Base-by-base conservation (phyloP, 2,797 vertebrate species). In the Labeo calbasu region DNA sequence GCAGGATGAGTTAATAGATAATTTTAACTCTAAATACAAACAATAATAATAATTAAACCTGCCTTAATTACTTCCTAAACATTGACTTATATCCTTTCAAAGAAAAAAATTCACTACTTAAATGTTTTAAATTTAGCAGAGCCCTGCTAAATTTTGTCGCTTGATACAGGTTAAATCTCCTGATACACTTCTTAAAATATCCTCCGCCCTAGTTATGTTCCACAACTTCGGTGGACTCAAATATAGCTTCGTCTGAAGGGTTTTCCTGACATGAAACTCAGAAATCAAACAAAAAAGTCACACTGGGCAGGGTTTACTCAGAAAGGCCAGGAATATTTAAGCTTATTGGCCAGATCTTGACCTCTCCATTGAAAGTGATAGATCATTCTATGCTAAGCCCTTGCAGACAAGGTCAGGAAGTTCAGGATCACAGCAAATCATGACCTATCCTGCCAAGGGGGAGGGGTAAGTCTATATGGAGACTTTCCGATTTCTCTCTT, bases 321-420 rank as follows among this genome's bases (percentile, higher is more conserved):
- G 43, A 10, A 28, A 12, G 32, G 40, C 10, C 51, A 53, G 8
- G 61, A 84, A 69, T 46, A 32, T 23, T 25, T 65, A 57, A 79
- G 78, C 77, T 59, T 28, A 59, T 46, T 81, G 77, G 55, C 57
- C 36, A 15, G 55, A 65, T 82, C 50, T 51, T 81, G 57, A 81
- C 48, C 68, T 75, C 15, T 72, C 69, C 2, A 36, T 66, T 17
- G 61, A 84, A 82, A 72, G 21, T 17, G 23, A 43, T 2, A 46
- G 59, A 55, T 57, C 48, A 81, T 80, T 83, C 68, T n/a, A 5
- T 14, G 9, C 5, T 83, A 82, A 21, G 14, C 50, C 19, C 28
- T 66, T 70, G 46, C 36, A 81, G 28, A 19, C 21, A 48, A 25
- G 43, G 19, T 71, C 61, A 40, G 43, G 66, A 87, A 68, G 48